These are phyloP conservation scores for Bathynomus jamesi DNA, from an alignment of 1,140 invertebrate genomes.

Conservation along the genomic window DNA sequence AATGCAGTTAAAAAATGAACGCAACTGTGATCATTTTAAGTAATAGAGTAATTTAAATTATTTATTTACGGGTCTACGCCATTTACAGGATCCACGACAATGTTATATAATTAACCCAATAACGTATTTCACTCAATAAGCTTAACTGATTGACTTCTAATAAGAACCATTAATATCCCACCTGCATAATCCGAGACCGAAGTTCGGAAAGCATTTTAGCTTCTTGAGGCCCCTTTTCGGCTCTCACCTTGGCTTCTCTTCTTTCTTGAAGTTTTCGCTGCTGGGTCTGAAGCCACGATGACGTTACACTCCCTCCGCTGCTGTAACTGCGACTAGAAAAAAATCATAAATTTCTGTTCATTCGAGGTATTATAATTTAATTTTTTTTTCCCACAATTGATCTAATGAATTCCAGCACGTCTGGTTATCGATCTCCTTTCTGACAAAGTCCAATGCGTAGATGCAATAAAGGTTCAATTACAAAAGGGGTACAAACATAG, in stretches of 20 bases:
- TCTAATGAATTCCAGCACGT: background rate
- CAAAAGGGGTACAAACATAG: no score
- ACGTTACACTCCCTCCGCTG: slow-evolving; percentile 40
- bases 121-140: no score
- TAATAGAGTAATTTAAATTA: no score
- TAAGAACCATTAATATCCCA: no score
- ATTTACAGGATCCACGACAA: no score
- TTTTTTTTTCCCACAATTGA: background rate
- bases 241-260: slow-evolving; percentile 55
- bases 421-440: background rate
- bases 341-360: background rate
- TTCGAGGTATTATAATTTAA: no score
- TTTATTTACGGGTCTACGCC: no score
- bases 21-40: no score
- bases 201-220: slow-evolving; percentile 54
- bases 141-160: no score
- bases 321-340: slow-evolving; percentile 21
- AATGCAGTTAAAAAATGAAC: no score
- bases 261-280: slow-evolving; percentile 64
- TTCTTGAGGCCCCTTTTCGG: slow-evolving; percentile 62
- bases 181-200: slow-evolving; percentile 41
- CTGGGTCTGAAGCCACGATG: slow-evolving; percentile 68
- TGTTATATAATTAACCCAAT: no score
- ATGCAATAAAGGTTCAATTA: no score
- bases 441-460: background rate